A percentile compares a stretch with the other conserved stretches of the same genome.
Conservation (phyloP, 2,888 invertebrate species). For the Schizotus pectinicornis region DNA sequence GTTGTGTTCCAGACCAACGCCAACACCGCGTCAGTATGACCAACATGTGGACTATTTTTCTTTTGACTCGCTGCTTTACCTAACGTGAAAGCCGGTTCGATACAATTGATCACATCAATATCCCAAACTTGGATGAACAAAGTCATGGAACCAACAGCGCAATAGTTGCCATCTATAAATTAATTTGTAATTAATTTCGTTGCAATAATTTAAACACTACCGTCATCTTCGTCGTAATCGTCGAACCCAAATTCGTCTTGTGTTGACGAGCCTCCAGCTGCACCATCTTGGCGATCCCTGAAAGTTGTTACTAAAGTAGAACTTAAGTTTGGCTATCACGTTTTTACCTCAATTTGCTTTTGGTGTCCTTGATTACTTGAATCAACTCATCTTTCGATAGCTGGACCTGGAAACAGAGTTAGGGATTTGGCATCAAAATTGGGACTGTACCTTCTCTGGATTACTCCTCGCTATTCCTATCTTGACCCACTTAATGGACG, state of each 20-base stretch:
- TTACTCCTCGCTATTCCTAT: constrained; percentile 77
- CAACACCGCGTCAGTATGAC: constrained; percentile 90
- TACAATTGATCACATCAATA: constrained; percentile 87
- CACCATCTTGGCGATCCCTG: background rate
- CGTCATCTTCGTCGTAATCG: constrained; percentile 76
- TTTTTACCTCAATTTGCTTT: constrained; percentile 67
- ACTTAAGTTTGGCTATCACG: background rate
- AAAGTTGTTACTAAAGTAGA: background rate
- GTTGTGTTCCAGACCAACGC: constrained; percentile 90
- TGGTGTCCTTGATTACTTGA: constrained; percentile 76
- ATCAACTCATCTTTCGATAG: constrained; percentile 77
- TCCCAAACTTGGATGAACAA: constrained; percentile 97
- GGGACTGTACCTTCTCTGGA: constrained; percentile 71
- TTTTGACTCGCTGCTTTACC: constrained; percentile 77
- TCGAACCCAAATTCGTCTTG: constrained; percentile 76
- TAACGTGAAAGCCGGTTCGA: constrained; percentile 86
- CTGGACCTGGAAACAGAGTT: constrained; percentile 65
- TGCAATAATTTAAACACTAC: constrained; percentile 46
- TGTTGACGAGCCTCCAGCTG: constrained; percentile 52
- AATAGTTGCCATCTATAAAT: constrained; percentile 69
- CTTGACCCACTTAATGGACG: constrained; percentile 80
- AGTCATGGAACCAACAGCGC: constrained; percentile 92
- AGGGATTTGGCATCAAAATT: background rate
- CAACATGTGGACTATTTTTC: constrained; percentile 70
- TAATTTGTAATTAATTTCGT: constrained; percentile 2